Evolutionary conservation across 2,888 invertebrate species (phyloP), one percentile per base, ranked within the genome.

Genomic region (Zeuzera pyrina): DNA sequence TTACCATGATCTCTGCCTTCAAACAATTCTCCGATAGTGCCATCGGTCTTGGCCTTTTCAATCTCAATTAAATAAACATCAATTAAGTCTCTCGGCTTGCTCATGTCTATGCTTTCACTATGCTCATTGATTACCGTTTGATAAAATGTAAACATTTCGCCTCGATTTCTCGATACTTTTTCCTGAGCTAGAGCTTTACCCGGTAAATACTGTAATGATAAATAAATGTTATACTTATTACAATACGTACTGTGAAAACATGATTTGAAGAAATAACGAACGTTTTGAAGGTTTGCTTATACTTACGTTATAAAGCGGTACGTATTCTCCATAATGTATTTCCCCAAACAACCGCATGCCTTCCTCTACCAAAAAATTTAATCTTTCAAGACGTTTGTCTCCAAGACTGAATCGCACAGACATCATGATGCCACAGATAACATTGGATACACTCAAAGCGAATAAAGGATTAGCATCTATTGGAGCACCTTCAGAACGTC

Each of bases 361-460:
- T 73, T 96, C 95, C 56, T 95, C 94, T 52, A 95, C 94, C n/a
- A 95, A 85, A 43, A 86, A 81, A 86, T 93, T 94, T 54, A 95
- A 91, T 34, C 93, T 86, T 31, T 87, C 85, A 71, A 95, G 95
- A 31, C 90, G 86, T 3, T 78, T 74, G 61, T 95, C 94, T 31
- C 92, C 90, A 45, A 90, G 88, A 34, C 89, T 87, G 70, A 95
- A 96, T 24, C 94, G 86, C 3, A 93, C 90, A 16, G 93, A 92
- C 95, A 96, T 95, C 55, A 95, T 88, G 48, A 95, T 88, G 41
- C 92, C 91, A 69, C 95, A 95, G 46, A 96, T 95, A 3, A 96
- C 94, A 71, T 96, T 96, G 57, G 93, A 93, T 45, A 95, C 91
- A 15, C 92, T 90, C 44, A 94, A 87, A 23, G 93, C 91, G 31